Evolutionary conservation across 2,797 vertebrate species (phyloP).

Genomic region (Eptatretus atami): DNA sequence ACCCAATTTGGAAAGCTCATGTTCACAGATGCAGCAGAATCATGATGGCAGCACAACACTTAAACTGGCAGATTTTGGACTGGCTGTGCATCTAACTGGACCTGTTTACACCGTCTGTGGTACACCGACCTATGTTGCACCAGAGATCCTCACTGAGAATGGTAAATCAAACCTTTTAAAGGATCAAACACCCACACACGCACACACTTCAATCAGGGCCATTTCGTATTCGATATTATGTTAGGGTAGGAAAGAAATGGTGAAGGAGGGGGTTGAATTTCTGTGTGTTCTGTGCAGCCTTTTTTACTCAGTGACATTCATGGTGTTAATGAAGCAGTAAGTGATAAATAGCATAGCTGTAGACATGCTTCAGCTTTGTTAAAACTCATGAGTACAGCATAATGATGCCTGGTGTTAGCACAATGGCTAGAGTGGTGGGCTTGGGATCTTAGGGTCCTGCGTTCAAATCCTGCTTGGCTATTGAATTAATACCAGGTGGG

Average conservation of each 20-base stretch:
- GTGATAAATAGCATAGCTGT: too few relatives aligned
- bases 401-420: too few relatives aligned
- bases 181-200: conserved; percentile 7
- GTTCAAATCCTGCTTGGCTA: too few relatives aligned
- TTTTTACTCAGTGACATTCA: neutral
- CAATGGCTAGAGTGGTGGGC: too few relatives aligned
- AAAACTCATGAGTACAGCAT: too few relatives aligned
- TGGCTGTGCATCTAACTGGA: conserved; percentile 60
- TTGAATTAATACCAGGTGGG: too few relatives aligned
- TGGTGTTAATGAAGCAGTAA: neutral
- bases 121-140: conserved; percentile 83
- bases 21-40: conserved; percentile 32
- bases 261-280: neutral
- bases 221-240: neutral
- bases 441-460: too few relatives aligned
- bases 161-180: conserved; percentile 18
- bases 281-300: neutral
- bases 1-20: too few relatives aligned
- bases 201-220: neutral
- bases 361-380: too few relatives aligned
- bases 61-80: conserved; percentile 80
- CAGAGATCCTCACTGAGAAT: conserved; percentile 77
- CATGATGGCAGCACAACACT: conserved; percentile 31
- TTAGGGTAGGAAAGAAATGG: neutral
- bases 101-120: conserved; percentile 85